Evolutionary conservation across 2,888 invertebrate species (phyloP).

Genomic region (Carabus problematicus): DNA sequence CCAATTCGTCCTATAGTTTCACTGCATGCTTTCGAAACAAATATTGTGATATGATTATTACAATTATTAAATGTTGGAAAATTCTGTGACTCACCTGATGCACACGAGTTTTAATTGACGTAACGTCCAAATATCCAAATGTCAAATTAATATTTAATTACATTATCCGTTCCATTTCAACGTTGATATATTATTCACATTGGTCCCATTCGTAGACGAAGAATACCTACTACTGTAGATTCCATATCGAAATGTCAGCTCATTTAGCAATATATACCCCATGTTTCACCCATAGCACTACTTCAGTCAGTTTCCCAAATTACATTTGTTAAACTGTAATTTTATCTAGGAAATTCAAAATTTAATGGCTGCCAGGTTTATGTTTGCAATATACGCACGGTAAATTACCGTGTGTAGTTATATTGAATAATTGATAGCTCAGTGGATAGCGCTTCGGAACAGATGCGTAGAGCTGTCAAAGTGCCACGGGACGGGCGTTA

Average conservation of each 20-base stretch:
- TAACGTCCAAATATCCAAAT: too few species aligned
- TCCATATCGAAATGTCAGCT: too few species aligned
- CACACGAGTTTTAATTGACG: too few species aligned
- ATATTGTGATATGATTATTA: too few species aligned
- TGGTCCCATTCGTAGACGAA: not conserved
- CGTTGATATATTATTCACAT: not conserved
- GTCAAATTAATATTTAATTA: not conserved
- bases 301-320: slow-evolving; percentile 14
- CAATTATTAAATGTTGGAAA: too few species aligned
- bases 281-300: too few species aligned
- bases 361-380: slow-evolving; percentile 24
- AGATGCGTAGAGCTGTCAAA: slow-evolving; percentile 47
- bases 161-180: not conserved
- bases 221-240: not conserved
- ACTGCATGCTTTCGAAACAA: too few species aligned
- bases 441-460: slow-evolving; percentile 31
- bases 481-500: slow-evolving; percentile 46
- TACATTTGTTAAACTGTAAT: slow-evolving; percentile 33
- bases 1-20: too few species aligned
- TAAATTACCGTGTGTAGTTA: slow-evolving; percentile 39
- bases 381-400: slow-evolving; percentile 17
- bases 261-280: too few species aligned
- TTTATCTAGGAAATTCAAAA: slow-evolving; percentile 31
- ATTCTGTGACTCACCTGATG: too few species aligned
- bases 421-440: slow-evolving; percentile 41